Evolutionary conservation across 2,113 vertebrate species (phyloP), one percentile per base, ranked within the genome.

Genomic region (Datnioides undecimradiatus): DNA sequence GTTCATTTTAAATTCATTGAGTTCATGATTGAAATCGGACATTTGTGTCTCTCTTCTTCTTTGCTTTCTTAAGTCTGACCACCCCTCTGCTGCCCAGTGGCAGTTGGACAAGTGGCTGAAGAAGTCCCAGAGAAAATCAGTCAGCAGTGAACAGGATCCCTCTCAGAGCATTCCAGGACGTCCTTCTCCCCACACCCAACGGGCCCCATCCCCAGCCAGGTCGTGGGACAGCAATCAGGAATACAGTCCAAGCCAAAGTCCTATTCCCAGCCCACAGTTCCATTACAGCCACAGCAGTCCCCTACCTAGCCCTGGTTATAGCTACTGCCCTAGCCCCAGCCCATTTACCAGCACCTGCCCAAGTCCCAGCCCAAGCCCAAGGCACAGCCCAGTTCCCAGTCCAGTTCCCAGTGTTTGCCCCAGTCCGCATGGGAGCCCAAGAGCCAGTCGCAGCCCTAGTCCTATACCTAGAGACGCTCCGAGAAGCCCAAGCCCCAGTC

Each of bases 101-200:
- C 98, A 99, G 90, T 91, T 99, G 93, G 96, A 99, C 93, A 97
- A 97, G 94, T 98, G 98, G 98, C 93, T 99, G 60, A 96, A 97
- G 86, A 98, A 97, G 79, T 96, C 97, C n/a, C 95, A 93, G 80
- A 97, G 96, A 89, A 96, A 94, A 64, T 89, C 69, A 1, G 91
- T 93, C 59, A 91, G 93, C 78, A 88, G 95, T 82, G 94, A 94
- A 82, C 94, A 94, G 48, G 94, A 95, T 71, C 91, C 93, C 1
- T 63, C 83, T 55, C 84, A 82, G 46, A 84, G 57, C 48, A 43
- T 86, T 73, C 38, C 75, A 69, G 80, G 77, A 48, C 76, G 29
- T 27, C 85, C 80, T 27, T 93, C 92, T 25, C 83, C 87, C 3
- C 72, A 73, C 14, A 60, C 67, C 25, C 93, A 95, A 17, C 89